These are phyloP conservation scores for Conger conger DNA, from an alignment of 2,113 vertebrate genomes.

Conservation along the genomic window DNA sequence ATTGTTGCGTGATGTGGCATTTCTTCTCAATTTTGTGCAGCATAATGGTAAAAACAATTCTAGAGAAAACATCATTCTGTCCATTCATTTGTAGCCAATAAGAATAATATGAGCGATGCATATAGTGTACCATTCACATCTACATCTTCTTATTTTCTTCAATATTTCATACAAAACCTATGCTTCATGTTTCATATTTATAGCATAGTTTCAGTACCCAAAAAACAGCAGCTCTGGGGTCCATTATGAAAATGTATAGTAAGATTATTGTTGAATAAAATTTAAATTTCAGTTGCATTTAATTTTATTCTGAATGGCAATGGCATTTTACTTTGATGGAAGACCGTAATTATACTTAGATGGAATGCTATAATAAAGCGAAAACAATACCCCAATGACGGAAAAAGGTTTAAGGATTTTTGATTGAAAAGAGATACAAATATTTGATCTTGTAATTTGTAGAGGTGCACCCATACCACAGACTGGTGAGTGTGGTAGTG, in stretches of 20 bases:
- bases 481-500: constrained; percentile 55
- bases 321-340: neutral
- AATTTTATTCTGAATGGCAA: neutral
- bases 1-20: neutral
- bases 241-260: neutral
- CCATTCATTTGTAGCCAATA: too few species aligned
- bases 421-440: constrained; percentile 28
- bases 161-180: neutral
- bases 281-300: neutral
- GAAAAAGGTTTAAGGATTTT: constrained; percentile 28
- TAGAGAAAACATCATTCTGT: too few species aligned
- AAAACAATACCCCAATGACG: constrained; percentile 22
- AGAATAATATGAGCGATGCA: too few species aligned
- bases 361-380: constrained; percentile 14
- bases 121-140: neutral
- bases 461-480: constrained; percentile 34
- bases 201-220: neutral
- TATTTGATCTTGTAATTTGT: constrained; percentile 43
- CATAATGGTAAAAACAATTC: neutral
- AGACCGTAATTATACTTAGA: neutral
- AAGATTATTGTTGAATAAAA: neutral
- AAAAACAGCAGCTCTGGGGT: neutral
- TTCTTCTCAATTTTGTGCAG: neutral
- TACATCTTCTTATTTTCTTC: too few species aligned
- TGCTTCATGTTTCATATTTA: neutral